phyloP scores from a whole-genome alignment of 2,888 invertebrate species.

The Caenorhabditis uteleia region DNA sequence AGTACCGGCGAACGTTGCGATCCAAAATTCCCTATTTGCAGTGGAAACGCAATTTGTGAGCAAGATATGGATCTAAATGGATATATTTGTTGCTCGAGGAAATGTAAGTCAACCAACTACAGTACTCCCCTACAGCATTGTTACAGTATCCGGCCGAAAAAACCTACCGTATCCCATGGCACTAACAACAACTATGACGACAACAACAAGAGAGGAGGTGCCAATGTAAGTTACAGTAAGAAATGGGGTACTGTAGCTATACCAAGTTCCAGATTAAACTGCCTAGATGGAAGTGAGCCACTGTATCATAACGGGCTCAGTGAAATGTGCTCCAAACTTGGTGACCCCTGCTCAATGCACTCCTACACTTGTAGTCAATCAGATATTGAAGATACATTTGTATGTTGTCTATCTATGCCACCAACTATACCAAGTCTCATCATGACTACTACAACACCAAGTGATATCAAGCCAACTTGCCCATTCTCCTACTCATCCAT shows the following conservation, averaged over 20 bases:
- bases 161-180: no score
- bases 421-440: slow-evolving; percentile 1
- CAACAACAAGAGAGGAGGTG: background rate
- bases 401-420: slow-evolving; percentile 13
- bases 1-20: slow-evolving; percentile 27
- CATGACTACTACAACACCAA: slow-evolving; percentile 2
- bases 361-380: slow-evolving; percentile 48
- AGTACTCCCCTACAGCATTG: background rate
- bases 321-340: slow-evolving; percentile 40
- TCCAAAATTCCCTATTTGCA: slow-evolving; percentile 19
- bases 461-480: slow-evolving; percentile 25
- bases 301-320: slow-evolving; percentile 29
- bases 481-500: slow-evolving; percentile 37
- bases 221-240: background rate
- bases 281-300: slow-evolving; percentile 31
- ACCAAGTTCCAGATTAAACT: slow-evolving; percentile 23
- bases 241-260: slow-evolving; percentile 1
- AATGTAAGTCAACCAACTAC: slow-evolving; percentile 3
- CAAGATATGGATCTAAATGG: slow-evolving; percentile 14
- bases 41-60: slow-evolving; percentile 17
- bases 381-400: slow-evolving; percentile 29
- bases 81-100: slow-evolving; percentile 19
- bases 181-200: no score
- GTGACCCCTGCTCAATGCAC: slow-evolving; percentile 37
- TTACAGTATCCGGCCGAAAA: slow-evolving; percentile 11